Conservation (phyloP, 2,888 invertebrate species). For the Quadriops clusia region DNA sequence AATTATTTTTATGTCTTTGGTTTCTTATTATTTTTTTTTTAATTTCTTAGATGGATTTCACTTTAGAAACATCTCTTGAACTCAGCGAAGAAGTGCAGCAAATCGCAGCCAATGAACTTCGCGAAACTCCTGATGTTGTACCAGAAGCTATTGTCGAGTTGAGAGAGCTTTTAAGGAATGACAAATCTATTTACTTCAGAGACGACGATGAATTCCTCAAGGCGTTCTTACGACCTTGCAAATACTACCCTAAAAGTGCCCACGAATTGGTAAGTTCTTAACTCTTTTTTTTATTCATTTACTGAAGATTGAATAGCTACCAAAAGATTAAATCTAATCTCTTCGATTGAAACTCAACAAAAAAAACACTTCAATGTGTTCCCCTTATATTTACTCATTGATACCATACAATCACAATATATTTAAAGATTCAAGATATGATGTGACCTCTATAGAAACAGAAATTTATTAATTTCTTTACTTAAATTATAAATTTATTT, state of each 20-base stretch:
- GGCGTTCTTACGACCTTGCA: constrained; percentile 71
- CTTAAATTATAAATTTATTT: too few species aligned
- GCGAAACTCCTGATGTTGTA: constrained; percentile 59
- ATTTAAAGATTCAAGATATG: too few species aligned
- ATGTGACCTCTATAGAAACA: too few species aligned
- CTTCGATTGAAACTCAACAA: too few species aligned
- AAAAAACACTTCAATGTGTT: too few species aligned
- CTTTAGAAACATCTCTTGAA: constrained; percentile 47
- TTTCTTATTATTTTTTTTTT: constrained; percentile 5
- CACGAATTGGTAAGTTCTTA: constrained; percentile 53
- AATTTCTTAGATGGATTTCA: constrained; percentile 36
- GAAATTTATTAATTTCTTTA: too few species aligned
- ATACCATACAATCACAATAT: too few species aligned
- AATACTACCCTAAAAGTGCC: constrained; percentile 74
- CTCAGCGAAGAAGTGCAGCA: constrained; percentile 45
- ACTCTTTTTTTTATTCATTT: too few species aligned
- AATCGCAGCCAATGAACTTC: constrained; percentile 50
- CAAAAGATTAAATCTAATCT: too few species aligned
- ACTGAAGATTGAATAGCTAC: too few species aligned
- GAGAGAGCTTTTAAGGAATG: constrained; percentile 49
- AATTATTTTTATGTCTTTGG: constrained; percentile 5
- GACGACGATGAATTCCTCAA: constrained; percentile 67
- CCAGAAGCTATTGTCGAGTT: constrained; percentile 48
- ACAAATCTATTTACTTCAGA: constrained; percentile 51
- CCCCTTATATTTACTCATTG: too few species aligned